Evolutionary conservation across 2,888 invertebrate species (phyloP), one percentile per base, ranked within the genome.

Genomic region (Spicauda simplicius): DNA sequence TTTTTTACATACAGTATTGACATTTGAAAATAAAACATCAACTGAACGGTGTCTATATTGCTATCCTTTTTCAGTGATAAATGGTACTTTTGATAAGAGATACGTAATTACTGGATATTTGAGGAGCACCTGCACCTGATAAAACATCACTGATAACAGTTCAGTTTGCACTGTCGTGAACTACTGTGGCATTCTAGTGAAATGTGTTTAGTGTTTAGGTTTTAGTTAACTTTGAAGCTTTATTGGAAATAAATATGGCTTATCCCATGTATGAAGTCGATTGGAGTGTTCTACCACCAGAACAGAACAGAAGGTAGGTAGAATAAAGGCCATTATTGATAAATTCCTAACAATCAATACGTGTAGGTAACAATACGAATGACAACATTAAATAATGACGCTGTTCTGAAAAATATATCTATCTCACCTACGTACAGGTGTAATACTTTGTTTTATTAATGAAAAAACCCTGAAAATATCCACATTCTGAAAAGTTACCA

Each of bases 241-340:
- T 78, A 77, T 77, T 80, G 20, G 48, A 69, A 74, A 70, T 72
- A 76, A 85, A 71, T 72, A 93, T 93, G 93, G 93, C 93, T 69
- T 93, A 92, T 86, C 93, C 93, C 69, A 93, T 93, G 93, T 96
- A 96, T 84, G 97, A 97, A 87, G 94, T 96, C 69, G 97, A 97
- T 84, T 97, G 97, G 96, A 97, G 97, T 90, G 96, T 97, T 76
- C 92, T 97, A 78, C 97, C 97, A 72, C 96, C 97, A 69, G 97
- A 97, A 88, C 95, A 96, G 75, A 97, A 97, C 83, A 94, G 97
- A 94, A 96, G 97, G 97, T 97, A 94, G 80, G 87, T 84, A 71
- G 72, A 71, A 55, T 60, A 3, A 3, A 14, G 41, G 41, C 14
- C 14, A 41, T 14, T 2, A 11, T 41, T 41, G 7, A 41, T 41